Percentiles rank a stretch among this genome's conserved stretches.
Evolutionary conservation across 2,797 vertebrate species (phyloP).

Genomic region (Dermochelys coriacea): DNA sequence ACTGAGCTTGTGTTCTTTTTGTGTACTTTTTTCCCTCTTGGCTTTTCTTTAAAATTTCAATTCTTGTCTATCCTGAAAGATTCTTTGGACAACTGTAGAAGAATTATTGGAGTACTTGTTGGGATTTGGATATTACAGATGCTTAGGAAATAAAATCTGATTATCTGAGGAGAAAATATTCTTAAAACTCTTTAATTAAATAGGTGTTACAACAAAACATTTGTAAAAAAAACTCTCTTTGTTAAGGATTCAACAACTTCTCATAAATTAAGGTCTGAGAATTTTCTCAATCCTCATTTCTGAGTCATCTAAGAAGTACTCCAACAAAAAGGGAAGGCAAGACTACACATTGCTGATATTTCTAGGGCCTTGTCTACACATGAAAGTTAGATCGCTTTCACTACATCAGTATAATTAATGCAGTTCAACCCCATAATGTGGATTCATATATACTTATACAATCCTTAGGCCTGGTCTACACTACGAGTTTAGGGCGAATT

Average conservation of each 20-base stretch:
- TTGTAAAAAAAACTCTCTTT: not conserved
- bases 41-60: no score
- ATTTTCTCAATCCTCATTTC: constrained; percentile 3
- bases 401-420: not conserved
- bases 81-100: not conserved
- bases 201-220: no score
- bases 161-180: no score
- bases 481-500: no score
- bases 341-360: not conserved
- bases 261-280: not conserved
- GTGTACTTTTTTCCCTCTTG: no score
- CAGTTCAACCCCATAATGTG: not conserved
- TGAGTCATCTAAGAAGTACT: not conserved
- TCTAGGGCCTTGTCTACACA: not conserved
- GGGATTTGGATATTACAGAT: not conserved
- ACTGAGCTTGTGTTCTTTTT: no score
- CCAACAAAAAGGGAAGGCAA: constrained; percentile 2
- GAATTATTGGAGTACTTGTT: not conserved
- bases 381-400: not conserved
- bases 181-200: no score
- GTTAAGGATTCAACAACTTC: not conserved
- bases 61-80: constrained; percentile 23
- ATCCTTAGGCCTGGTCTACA: not conserved
- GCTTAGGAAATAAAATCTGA: not conserved
- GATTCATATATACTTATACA: not conserved